Conservation (phyloP, 2,113 vertebrate genomes). For the Mellivora capensis region DNA sequence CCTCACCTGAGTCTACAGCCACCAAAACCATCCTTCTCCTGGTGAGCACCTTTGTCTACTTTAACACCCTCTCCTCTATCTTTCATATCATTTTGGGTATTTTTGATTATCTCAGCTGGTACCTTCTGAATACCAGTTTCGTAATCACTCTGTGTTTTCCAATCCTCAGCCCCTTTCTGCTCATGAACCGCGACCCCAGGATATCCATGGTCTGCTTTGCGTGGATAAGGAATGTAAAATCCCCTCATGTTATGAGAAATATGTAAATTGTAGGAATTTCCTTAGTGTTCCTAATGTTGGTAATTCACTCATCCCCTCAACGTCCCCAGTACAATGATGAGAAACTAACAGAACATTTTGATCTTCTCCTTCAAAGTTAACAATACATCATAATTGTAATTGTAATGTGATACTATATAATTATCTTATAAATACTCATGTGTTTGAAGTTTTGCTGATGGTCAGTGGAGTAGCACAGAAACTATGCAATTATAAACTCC, state of each 20-base stretch:
- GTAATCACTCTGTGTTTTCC: not conserved
- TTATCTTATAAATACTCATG: not conserved
- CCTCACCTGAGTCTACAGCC: not conserved
- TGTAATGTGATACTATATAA: not conserved
- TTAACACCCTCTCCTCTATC: not conserved
- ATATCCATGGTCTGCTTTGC: not conserved
- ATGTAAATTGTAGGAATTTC: not conserved
- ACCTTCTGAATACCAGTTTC: accelerated
- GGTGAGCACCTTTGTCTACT: not conserved
- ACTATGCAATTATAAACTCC: not conserved
- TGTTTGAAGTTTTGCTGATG: not conserved
- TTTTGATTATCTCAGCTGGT: not conserved
- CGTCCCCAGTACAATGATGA: not conserved
- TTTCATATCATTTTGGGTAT: not conserved
- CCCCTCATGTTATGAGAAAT: not conserved
- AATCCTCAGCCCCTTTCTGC: not conserved
- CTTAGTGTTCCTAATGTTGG: accelerated
- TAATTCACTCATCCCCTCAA: not conserved
- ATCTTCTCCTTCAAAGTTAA: not conserved
- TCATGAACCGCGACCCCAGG: not conserved
- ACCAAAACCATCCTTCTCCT: not conserved
- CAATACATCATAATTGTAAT: not conserved
- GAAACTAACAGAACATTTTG: not conserved
- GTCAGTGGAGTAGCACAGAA: not conserved
- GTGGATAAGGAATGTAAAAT: not conserved